Percentiles rank a stretch among this genome's conserved stretches.
phyloP scores from a whole-genome alignment of 2,888 invertebrate genomes.

The Pachymerium ferrugineum region DNA sequence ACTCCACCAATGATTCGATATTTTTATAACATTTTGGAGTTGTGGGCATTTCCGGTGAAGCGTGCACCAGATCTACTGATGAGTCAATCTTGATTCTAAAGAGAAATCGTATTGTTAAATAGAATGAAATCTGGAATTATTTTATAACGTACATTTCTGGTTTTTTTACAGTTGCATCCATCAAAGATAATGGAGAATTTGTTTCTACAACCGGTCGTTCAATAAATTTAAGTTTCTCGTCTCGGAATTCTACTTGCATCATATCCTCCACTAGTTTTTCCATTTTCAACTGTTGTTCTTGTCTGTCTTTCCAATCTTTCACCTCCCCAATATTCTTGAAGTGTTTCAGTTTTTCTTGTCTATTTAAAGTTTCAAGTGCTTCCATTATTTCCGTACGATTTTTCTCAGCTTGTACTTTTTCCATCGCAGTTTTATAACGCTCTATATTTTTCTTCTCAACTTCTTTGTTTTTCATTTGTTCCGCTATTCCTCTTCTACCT shows the following conservation, averaged over 20 bases:
- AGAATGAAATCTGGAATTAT: not conserved
- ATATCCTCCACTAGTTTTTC: conserved; percentile 8
- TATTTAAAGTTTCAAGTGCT: not conserved
- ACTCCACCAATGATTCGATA: not conserved
- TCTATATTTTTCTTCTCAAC: not conserved
- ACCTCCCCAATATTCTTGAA: not conserved
- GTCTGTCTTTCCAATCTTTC: not conserved
- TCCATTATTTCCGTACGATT: not conserved
- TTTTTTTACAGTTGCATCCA: not conserved
- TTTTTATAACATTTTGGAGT: not conserved
- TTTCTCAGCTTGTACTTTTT: not conserved
- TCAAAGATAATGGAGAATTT: not conserved
- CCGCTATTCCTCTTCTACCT: no score
- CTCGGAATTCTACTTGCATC: not conserved
- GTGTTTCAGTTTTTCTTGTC: not conserved
- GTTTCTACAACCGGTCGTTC: not conserved
- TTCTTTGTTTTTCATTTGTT: no score
- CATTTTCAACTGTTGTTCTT: not conserved
- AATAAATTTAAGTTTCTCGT: not conserved
- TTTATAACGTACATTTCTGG: not conserved
- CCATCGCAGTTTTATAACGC: not conserved
- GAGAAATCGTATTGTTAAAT: not conserved
- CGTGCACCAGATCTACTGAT: not conserved
- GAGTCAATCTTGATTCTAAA: not conserved
- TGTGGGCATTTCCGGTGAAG: not conserved